phyloP scores from a whole-genome alignment of 1,140 invertebrate genomes.

The Steinernema khuongi region DNA sequence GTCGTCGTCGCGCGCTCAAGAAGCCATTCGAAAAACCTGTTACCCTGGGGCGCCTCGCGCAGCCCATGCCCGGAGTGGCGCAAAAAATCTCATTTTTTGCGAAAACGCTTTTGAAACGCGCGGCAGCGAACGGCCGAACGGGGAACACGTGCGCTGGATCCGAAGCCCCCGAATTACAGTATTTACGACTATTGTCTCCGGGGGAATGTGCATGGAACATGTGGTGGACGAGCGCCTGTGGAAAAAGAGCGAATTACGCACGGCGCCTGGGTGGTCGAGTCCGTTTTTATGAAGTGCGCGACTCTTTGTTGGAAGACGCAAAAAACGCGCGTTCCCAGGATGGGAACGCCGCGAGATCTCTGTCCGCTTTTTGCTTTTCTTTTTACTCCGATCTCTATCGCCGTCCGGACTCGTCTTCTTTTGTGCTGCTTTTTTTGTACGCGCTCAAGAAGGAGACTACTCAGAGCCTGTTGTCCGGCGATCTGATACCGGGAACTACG shows the following conservation, averaged over 20 bases:
- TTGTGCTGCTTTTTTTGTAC: no score
- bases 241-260: background rate
- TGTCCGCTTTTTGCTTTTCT: no score
- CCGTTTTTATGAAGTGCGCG: background rate
- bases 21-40: slow-evolving; percentile 9
- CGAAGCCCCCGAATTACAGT: slow-evolving; percentile 11
- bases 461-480: no score
- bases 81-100: slow-evolving; percentile 9
- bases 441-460: no score
- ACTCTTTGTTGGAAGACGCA: background rate
- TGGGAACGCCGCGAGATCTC: no score
- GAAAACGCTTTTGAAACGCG: background rate
- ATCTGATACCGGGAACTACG: no score
- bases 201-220: background rate
- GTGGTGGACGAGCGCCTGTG: background rate
- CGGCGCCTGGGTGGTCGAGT: slow-evolving; percentile 5
- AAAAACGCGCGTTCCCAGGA: background rate
- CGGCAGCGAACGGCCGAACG: background rate
- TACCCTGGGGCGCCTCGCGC: background rate
- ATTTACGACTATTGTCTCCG: slow-evolving; percentile 13
- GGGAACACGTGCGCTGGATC: slow-evolving; percentile 12
- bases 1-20: background rate
- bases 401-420: no score
- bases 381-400: no score
- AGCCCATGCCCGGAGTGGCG: background rate